Conservation (phyloP, 2,797 vertebrate genomes). For the Melanotaenia boesemani region DNA sequence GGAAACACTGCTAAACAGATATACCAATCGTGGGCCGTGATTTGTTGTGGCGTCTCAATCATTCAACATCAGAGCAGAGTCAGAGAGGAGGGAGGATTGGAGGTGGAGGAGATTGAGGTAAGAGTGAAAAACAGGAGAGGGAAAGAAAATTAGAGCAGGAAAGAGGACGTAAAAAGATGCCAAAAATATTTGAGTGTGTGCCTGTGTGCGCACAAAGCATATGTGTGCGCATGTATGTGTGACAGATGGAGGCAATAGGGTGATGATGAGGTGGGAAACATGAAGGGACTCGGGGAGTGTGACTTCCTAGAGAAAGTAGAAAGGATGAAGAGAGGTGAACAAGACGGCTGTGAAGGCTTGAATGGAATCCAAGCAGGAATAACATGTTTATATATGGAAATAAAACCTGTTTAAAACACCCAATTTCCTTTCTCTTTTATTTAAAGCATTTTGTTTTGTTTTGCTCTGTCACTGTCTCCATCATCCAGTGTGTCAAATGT, state of each 20-base stretch:
- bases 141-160: slow-evolving; percentile 3
- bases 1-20: slow-evolving; percentile 49
- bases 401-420: slow-evolving; percentile 23
- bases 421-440: slow-evolving; percentile 14
- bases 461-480: slow-evolving; percentile 18
- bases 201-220: not conserved
- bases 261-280: slow-evolving; percentile 69
- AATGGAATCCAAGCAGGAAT: slow-evolving; percentile 6
- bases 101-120: slow-evolving; percentile 5
- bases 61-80: slow-evolving; percentile 28
- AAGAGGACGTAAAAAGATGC: slow-evolving; percentile 12
- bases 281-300: slow-evolving; percentile 47
- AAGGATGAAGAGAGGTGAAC: slow-evolving; percentile 25
- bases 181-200: slow-evolving; percentile 30
- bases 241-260: slow-evolving; percentile 60
- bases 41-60: slow-evolving; percentile 54
- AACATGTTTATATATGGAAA: slow-evolving; percentile 2
- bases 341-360: slow-evolving; percentile 16
- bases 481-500: slow-evolving; percentile 72
- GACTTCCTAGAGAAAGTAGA: slow-evolving; percentile 41
- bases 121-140: slow-evolving; percentile 13
- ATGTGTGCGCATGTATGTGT: slow-evolving; percentile 12
- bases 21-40: slow-evolving; percentile 59
- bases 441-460: slow-evolving; percentile 8
- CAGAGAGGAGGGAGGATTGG: not conserved